Conservation (phyloP, 2,797 vertebrate genomes). For the Neosalanx taihuensis region DNA sequence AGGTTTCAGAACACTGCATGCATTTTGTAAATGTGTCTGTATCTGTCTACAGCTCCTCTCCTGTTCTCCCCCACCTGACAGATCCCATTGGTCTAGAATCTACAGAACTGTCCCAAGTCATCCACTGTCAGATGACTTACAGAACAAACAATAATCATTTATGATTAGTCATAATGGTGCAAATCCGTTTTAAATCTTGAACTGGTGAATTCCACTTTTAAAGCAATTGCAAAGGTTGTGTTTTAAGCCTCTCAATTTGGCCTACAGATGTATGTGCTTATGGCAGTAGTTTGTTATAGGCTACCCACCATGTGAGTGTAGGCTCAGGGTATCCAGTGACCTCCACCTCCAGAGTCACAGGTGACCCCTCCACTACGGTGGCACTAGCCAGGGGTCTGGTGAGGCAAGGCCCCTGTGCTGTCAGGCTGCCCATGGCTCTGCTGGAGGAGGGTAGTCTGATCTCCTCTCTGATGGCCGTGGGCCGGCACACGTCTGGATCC, state of each 20-base stretch:
- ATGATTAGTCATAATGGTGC: background rate
- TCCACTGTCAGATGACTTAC: background rate
- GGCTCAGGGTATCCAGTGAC: conserved; percentile 88
- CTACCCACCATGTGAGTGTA: conserved; percentile 95
- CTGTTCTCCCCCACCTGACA: background rate
- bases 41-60: conserved; percentile 11
- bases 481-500: conserved; percentile 76
- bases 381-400: conserved; percentile 85
- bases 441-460: conserved; percentile 76
- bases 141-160: background rate
- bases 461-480: conserved; percentile 77
- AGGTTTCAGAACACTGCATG: conserved; percentile 7
- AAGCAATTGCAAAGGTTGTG: background rate
- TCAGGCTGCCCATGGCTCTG: conserved; percentile 74
- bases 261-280: conserved; percentile 29
- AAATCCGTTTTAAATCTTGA: too few species aligned
- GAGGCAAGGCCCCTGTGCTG: conserved; percentile 79
- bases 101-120: background rate
- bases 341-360: conserved; percentile 94
- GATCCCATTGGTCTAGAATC: conserved; percentile 3
- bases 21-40: conserved; percentile 9
- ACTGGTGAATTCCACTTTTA: too few species aligned
- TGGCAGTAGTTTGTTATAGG: conserved; percentile 79
- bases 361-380: conserved; percentile 86
- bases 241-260: background rate